Evolutionary conservation across 2,888 invertebrate species (phyloP), one percentile per base, ranked within the genome.

Genomic region (Allygus modestus): DNA sequence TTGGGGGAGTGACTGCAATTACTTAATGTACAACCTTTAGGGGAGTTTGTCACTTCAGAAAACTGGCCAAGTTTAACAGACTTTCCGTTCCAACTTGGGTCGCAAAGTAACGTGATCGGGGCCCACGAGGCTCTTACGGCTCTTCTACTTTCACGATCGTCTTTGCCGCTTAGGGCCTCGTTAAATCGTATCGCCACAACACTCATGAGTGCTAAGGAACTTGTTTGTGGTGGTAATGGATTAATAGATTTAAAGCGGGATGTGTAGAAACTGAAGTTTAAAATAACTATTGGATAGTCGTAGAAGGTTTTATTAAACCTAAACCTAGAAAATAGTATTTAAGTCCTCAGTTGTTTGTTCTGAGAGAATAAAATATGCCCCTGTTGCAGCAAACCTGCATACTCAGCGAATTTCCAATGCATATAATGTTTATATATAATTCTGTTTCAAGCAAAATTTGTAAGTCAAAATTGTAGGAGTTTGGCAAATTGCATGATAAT

Each of bases 21-120:
- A 46, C 77, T 51, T 77, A 77, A 77, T 77, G 77, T 77, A 77
- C 26, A 77, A 77, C 77, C 77, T 51, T 51, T 77, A 77, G 51
- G 77, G 51, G 26, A 77, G 77, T 77, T 77, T 51, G n/a, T 77
- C 77, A 51, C 77, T 77, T 77, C 73, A 51, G 51, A 28, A 51
- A 77, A 77, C 41, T 77, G 51, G 51, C 43, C 51, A 77, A 77
- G 20, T 77, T 77, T 77, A 77, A 77, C 77, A 77, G 77, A 77
- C 46, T 4, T 46, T 43, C 43, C 51, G n/a, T 43, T 26, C 26
- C 46, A 28, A 43, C 46, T 43, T 77, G 73, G 7, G n/a, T n/a
- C n/a, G n/a, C 31, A 28, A 15, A 33, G 37, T 69, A 69, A 69
- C 37, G 2, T n/a, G 61, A 69, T 69, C 15, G 65, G 15, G 31